phyloP scores from a whole-genome alignment of 1,140 invertebrate species.

The Spodoptera frugiperda region DNA sequence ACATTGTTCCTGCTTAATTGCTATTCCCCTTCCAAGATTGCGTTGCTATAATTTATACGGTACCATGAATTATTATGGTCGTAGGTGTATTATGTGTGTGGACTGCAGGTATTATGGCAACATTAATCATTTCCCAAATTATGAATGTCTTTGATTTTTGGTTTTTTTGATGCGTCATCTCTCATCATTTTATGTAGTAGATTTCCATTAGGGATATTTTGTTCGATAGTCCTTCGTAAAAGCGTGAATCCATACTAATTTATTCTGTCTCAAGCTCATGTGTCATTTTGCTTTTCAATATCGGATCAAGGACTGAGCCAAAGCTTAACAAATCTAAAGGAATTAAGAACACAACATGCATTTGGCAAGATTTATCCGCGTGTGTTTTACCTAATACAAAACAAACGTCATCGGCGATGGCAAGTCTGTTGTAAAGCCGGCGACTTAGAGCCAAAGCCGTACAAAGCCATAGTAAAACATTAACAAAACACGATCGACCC shows the following conservation, averaged over 20 bases:
- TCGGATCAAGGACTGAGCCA: too few relatives aligned
- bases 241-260: too few relatives aligned
- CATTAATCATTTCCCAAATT: constrained; percentile 30
- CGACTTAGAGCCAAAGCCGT: constrained; percentile 60
- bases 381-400: constrained; percentile 31
- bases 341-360: constrained; percentile 6
- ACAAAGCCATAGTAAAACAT: constrained; percentile 71
- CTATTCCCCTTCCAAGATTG: constrained; percentile 67
- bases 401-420: constrained; percentile 40
- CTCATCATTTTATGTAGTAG: too few relatives aligned
- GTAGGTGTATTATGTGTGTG: constrained; percentile 53
- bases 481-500: constrained; percentile 67
- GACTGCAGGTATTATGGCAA: constrained; percentile 48
- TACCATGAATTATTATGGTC: constrained; percentile 62
- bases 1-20: constrained; percentile 66
- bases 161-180: too few relatives aligned
- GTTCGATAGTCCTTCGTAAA: too few relatives aligned
- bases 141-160: not conserved
- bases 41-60: constrained; percentile 68
- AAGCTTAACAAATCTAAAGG: not conserved
- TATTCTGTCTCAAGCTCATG: too few relatives aligned
- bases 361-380: not conserved
- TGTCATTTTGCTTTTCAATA: too few relatives aligned
- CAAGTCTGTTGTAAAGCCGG: constrained; percentile 41
- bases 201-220: too few relatives aligned